Evolutionary conservation across 2,888 invertebrate species (phyloP).

Genomic region (Tanytarsus gracilentus): DNA sequence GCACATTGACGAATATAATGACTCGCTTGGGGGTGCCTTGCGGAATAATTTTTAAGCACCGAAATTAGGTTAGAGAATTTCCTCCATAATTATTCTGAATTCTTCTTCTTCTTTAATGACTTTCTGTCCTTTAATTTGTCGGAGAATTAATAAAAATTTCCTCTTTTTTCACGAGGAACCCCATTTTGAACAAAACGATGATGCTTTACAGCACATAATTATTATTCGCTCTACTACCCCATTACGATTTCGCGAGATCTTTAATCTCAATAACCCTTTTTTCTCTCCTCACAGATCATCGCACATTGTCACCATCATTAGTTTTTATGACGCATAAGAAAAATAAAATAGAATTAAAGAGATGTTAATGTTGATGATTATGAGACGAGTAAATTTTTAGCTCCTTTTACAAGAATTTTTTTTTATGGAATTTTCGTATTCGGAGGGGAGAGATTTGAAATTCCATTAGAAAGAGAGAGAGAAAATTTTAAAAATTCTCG

Average conservation of each 20-base stretch:
- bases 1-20: too few relatives aligned
- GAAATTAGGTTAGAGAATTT: too few relatives aligned
- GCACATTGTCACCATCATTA: slow-evolving; percentile 7
- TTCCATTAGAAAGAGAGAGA: too few relatives aligned
- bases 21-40: too few relatives aligned
- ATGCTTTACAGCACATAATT: slow-evolving; percentile 10
- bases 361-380: too few relatives aligned
- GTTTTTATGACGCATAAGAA: slow-evolving; percentile 18
- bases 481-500: too few relatives aligned
- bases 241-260: neutral
- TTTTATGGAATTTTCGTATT: too few relatives aligned
- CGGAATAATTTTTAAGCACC: too few relatives aligned
- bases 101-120: neutral
- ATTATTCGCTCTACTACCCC: slow-evolving; percentile 20
- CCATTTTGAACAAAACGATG: neutral
- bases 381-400: too few relatives aligned
- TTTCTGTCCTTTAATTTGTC: neutral
- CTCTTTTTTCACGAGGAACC: neutral
- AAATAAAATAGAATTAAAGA: slow-evolving; percentile 23
- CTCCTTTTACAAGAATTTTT: too few relatives aligned
- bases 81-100: neutral
- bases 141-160: too few relatives aligned
- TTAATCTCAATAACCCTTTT: neutral
- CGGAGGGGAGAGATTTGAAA: too few relatives aligned
- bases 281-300: slow-evolving; percentile 16